A percentile compares a stretch with the other conserved stretches of the same genome.
Conservation (phyloP, 2,797 vertebrate genomes). For the Yasuhikotakia modesta region DNA sequence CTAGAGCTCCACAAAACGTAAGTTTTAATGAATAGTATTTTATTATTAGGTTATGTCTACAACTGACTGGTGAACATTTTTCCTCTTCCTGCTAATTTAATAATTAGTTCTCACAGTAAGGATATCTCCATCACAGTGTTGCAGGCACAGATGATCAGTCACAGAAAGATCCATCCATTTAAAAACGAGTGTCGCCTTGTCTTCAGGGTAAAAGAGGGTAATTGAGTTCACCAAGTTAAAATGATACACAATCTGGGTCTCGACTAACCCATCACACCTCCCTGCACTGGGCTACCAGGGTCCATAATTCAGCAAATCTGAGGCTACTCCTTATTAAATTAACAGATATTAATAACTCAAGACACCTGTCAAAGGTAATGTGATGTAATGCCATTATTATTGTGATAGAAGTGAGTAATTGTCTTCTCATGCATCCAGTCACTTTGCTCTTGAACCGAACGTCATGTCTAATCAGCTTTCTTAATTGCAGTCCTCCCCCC, state of each 20-base stretch:
- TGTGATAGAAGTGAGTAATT: constrained; percentile 26
- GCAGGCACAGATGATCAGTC: background rate
- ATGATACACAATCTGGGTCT: constrained; percentile 27
- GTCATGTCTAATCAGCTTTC: constrained; percentile 32
- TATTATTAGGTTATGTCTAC: background rate
- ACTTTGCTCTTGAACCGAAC: constrained; percentile 5
- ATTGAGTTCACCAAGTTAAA: constrained; percentile 45
- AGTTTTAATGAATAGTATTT: background rate
- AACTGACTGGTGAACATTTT: background rate
- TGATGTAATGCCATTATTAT: constrained; percentile 27
- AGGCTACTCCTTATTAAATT: constrained; percentile 42
- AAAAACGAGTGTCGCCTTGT: constrained; percentile 21
- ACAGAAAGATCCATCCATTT: constrained; percentile 14
- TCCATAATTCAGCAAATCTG: constrained; percentile 34
- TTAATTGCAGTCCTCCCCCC: constrained; percentile 26
- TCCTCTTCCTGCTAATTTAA: no score
- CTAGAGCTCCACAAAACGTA: background rate
- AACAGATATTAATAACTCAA: constrained; percentile 38
- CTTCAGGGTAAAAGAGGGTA: constrained; percentile 40
- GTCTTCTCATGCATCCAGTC: constrained; percentile 9
- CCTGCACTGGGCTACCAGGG: background rate
- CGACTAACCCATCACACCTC: background rate
- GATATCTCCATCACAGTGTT: constrained; percentile 1
- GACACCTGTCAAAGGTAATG: constrained; percentile 42
- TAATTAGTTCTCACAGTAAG: constrained; percentile 1